Conservation (phyloP, 92 coral and sea anemone genomes). For the Plumapathes pennacea region DNA sequence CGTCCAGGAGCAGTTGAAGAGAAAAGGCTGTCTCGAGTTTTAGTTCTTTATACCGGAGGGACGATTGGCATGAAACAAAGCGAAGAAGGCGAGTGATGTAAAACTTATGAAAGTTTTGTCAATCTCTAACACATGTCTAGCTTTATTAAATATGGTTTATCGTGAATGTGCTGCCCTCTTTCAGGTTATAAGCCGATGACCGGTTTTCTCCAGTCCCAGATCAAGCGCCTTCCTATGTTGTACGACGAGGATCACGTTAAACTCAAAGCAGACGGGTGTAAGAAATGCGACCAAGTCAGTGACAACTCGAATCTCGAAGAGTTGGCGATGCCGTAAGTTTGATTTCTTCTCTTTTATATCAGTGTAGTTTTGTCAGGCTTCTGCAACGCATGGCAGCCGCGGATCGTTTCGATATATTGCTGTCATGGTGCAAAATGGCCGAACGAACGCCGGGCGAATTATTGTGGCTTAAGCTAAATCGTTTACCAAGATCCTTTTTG, state of each 20-base stretch:
- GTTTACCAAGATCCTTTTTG: too few species aligned
- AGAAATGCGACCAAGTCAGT: neutral
- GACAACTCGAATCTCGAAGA: constrained; percentile 55
- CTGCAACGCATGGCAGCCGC: too few species aligned
- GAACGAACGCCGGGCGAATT: too few species aligned
- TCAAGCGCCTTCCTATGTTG: constrained; percentile 88
- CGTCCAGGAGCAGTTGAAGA: too few species aligned
- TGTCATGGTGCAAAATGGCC: too few species aligned
- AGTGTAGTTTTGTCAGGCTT: too few species aligned
- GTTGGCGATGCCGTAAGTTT: constrained; percentile 92
- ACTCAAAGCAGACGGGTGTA: neutral
- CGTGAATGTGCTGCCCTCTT: neutral
- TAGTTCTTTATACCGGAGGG: constrained; percentile 96
- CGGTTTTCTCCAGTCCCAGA: constrained; percentile 77
- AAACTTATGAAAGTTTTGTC: neutral
- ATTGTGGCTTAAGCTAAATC: too few species aligned
- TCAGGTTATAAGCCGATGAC: constrained; percentile 77
- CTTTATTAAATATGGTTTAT: neutral
- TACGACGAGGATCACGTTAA: constrained; percentile 64
- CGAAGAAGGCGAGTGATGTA: constrained; percentile 47
- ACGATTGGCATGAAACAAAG: constrained; percentile 93
- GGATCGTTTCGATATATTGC: too few species aligned
- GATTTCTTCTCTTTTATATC: neutral
- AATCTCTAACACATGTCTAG: neutral
- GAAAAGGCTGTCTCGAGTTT: constrained; percentile 47